A percentile compares a stretch with the other conserved stretches of the same genome.
Evolutionary conservation across 2,797 vertebrate species (phyloP).

Genomic region (Neosalanx taihuensis): DNA sequence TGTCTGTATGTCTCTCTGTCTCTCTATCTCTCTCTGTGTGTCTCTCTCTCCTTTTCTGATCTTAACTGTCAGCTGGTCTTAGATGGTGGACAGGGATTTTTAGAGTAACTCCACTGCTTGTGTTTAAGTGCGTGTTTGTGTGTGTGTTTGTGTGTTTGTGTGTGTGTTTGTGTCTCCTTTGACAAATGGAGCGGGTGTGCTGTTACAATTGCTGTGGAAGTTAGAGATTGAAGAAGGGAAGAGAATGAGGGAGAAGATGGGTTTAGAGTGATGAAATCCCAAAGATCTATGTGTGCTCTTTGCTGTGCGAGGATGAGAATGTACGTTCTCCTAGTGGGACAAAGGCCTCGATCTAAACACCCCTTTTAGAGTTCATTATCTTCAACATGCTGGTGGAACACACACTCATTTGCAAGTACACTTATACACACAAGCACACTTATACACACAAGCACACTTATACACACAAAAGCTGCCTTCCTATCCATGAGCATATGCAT

Average conservation of each 20-base stretch:
- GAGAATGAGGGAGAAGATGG: constrained; percentile 38
- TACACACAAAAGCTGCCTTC: too few species aligned
- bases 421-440: neutral
- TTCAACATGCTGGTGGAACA: constrained; percentile 2
- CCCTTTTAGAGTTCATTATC: constrained; percentile 41
- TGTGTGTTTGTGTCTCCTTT: constrained; percentile 1
- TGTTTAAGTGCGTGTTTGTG: constrained; percentile 9
- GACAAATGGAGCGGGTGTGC: constrained; percentile 37
- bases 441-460: neutral
- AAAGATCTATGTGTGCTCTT: constrained; percentile 38
- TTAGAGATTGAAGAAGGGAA: constrained; percentile 55
- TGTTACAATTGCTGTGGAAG: constrained; percentile 43
- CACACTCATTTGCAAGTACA: neutral
- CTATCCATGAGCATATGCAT: neutral
- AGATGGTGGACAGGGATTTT: constrained; percentile 51
- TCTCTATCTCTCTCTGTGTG: too few species aligned
- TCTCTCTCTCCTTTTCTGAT: constrained; percentile 45
- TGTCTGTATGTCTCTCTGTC: constrained; percentile 11
- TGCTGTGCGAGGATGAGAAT: neutral
- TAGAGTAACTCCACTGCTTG: constrained; percentile 40
- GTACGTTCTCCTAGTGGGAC: constrained; percentile 19
- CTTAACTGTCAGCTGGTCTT: constrained; percentile 52
- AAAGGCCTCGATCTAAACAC: constrained; percentile 23
- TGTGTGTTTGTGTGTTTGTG: constrained; percentile 8
- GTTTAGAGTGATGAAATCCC: constrained; percentile 42